Base-by-base conservation (phyloP, 2,113 vertebrate genomes). In the Phalacrocorax carbo region DNA sequence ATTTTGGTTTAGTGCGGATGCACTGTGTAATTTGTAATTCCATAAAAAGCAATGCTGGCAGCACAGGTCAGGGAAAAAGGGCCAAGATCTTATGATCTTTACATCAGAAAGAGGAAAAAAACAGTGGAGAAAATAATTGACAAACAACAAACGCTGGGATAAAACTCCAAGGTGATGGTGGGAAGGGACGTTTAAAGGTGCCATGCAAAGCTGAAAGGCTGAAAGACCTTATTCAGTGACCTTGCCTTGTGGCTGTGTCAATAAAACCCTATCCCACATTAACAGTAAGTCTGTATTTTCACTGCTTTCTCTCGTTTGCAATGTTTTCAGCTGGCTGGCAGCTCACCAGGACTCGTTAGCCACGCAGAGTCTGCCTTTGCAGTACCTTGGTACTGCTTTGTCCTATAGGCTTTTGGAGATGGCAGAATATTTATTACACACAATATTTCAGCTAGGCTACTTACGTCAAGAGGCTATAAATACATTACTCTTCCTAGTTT, bases 291-390 rank as follows among this genome's bases (percentile, higher is more conserved):
- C 91, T 49, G 5, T 82, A 55, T 97, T 96, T 96, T 96, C 95
- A 81, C 82, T 65, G 75, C 73, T 93, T 97, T 96, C 91, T 95
- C 97, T 97, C 91, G 82, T 95, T 86, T 88, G 89, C 19, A 54
- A 83, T 71, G 97, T 96, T 97, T 96, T 95, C 96, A 96, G 88
- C 93, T 46, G 91, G 83, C 82, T 97, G 97, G 97, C 97, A 81
- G 80, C n/a, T 80, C 85, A 70, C 91, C 97, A 97, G 48, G 65
- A 62, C 73, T 96, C 51, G 32, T 95, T 86, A 92, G 70, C 94
- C 80, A 62, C 8, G 27, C 3, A 7, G 73, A 65, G 75, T 72
- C 60, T 83, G 32, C 27, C 49, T 95, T 82, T 90, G 80, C 83
- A 82, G 86, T 54, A 68, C n/a, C 57, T 71, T 30, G 23, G 93